Base-by-base conservation (phyloP, 2,888 invertebrate genomes). In the Bellardia bayeri region DNA sequence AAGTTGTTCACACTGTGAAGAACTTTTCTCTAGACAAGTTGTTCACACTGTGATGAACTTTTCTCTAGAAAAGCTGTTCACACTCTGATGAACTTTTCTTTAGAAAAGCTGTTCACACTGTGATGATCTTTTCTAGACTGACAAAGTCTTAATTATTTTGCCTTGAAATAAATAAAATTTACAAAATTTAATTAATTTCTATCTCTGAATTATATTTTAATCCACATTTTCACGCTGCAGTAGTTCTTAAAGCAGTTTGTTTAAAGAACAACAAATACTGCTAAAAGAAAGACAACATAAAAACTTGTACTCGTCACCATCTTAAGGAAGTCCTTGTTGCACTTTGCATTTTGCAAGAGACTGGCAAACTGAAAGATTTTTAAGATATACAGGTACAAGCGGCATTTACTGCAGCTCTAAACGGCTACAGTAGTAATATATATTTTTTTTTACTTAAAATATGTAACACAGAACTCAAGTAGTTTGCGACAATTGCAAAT, bases 401-500 rank as follows among this genome's bases (percentile, higher is more conserved):
- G 69, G 33, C 54, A 83, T 83, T 76, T 76, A 75, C 75, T 58
- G 75, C 75, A 75, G 51, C 66, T 33, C 66, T 81, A 45, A 81
- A 81, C 63, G 78, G 30, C 54, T 68, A n/a, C 33, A 80, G 76
- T 49, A 78, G 58, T 63, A 76, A 69, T 76, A 82, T 54, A 45
- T 42, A 7, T 3, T 30, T 45, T 37, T 13, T 42, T 37, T 56
- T 14, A n/a, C 30, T 40, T 75, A 23, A 56, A 63, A 58, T 75
- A n/a, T 85, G 75, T 61, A 71, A 78, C 75, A 66, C 75, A 71
- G 71, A 80, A 76, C 80, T 83, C 82, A 86, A 88, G 86, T 61
- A 86, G 80, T 82, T 85, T 86, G 86, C 85, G 86, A 88, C 88
- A 86, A 83, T 86, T 83, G 86, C 69, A 87, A 87, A 87, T 87